Percentiles rank a stretch among this genome's conserved stretches.
Evolutionary conservation across 64 coral and sea anemone species (phyloP).

Genomic region (Orbicella faveolata): DNA sequence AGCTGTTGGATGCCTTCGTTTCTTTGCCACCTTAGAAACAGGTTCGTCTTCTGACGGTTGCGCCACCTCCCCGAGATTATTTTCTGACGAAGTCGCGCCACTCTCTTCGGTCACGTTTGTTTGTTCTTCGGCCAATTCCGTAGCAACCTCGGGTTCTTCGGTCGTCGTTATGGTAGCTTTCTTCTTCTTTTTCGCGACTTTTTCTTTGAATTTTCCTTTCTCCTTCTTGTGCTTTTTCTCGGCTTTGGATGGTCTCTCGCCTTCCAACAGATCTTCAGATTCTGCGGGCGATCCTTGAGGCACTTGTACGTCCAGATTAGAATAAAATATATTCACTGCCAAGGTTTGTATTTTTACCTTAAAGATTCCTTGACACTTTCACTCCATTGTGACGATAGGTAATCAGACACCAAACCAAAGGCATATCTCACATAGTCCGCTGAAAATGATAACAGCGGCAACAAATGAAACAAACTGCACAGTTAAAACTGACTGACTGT

Average conservation of each 20-base stretch:
- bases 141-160: not conserved
- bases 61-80: not conserved
- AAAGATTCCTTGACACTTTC: conserved; percentile 69
- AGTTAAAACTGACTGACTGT: not conserved
- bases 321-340: too few species aligned
- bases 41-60: conserved; percentile 16
- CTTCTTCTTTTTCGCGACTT: conserved; percentile 73
- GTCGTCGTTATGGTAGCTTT: conserved; percentile 6
- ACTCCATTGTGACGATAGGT: conserved; percentile 75
- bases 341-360: conserved; percentile 44
- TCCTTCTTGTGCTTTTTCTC: conserved; percentile 91
- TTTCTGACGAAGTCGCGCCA: conserved; percentile 17
- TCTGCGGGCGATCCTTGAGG: conserved; percentile 16
- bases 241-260: conserved; percentile 24
- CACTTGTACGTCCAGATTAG: conserved; percentile 17
- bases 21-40: conserved; percentile 38
- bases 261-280: conserved; percentile 24
- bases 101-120: conserved; percentile 30
- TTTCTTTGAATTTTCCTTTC: conserved; percentile 72
- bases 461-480: not conserved
- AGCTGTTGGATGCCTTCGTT: conserved; percentile 36
- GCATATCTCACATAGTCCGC: conserved; percentile 87
- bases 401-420: conserved; percentile 89
- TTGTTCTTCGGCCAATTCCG: conserved; percentile 47
- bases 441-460: conserved; percentile 14